Base-by-base conservation (phyloP, 2,797 vertebrate species). In the Lindbergichthys nudifrons region DNA sequence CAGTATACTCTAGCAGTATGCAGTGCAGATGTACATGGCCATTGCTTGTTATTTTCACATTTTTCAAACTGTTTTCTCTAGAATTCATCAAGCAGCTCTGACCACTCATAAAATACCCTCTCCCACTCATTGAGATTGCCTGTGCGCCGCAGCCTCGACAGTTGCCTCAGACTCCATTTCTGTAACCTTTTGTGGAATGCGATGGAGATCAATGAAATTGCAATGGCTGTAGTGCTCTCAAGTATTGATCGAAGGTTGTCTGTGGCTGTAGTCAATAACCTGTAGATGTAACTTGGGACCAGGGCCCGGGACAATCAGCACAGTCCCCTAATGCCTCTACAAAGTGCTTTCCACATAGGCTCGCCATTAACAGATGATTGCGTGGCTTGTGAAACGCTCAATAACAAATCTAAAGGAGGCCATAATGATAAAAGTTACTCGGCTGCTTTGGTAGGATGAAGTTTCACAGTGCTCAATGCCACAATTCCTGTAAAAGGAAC, bases 251-350 rank as follows among this genome's bases (percentile, higher is more conserved):
- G 70, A 18, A 74, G 69, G 73, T 84, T 86, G 88, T 92, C 92
- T 88, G 88, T 88, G 88, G 82, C 87, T 83, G 79, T 48, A 86
- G 91, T 94, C 92, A 87, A 93, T 94, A 89, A 89, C 78, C 84
- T 76, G 87, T 81, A 86, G 82, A 85, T 86, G 78, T 87, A 86
- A 89, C 86, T 80, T 75, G 79, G 85, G 88, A 87, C 82, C 69
- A 65, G 62, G 65, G 79, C 66, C 66, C 19, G 36, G 70, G 73
- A 82, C 76, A 91, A 88, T 87, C 88, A 84, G 63, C 64, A 8
- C 73, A 64, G 74, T 87, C 86, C 65, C 70, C 70, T 56, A 84
- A 82, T 81, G 72, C 72, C 47, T 70, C 70, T 48, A 76, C 85
- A 78, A 62, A 76, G 72, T 56, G 19, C 81, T 82, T 88, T 81